phyloP scores from a whole-genome alignment of 2,888 invertebrate genomes.

The Tuta absoluta region DNA sequence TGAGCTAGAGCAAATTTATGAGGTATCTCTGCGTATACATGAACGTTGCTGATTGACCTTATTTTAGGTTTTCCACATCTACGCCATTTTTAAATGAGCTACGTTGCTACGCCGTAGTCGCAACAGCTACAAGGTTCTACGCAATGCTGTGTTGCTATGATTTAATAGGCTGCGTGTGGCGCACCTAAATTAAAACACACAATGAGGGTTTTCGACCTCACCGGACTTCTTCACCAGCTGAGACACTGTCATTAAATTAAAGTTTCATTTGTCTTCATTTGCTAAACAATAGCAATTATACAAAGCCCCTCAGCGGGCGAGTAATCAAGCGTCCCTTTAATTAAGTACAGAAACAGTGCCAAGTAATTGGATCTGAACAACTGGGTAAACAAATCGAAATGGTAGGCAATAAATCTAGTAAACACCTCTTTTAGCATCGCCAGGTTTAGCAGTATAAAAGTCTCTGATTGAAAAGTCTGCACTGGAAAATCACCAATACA shows the following conservation, averaged over 20 bases:
- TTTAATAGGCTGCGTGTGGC: background rate
- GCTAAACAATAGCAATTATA: constrained; percentile 82
- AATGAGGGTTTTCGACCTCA: constrained; percentile 50
- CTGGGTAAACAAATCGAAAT: constrained; percentile 81
- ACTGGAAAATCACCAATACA: background rate
- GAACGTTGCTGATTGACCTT: constrained; percentile 13
- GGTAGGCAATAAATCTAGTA: constrained; percentile 78
- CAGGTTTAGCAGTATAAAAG: background rate
- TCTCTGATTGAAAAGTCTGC: background rate
- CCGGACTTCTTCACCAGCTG: constrained; percentile 68
- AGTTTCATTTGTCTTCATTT: constrained; percentile 82
- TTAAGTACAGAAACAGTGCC: constrained; percentile 82
- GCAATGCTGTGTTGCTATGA: background rate
- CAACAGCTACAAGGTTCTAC: background rate
- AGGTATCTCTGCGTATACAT: constrained; percentile 4
- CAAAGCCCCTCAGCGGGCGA: constrained; percentile 80
- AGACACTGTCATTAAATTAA: constrained; percentile 81
- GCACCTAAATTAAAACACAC: constrained; percentile 61
- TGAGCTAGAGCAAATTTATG: background rate
- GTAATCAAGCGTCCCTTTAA: constrained; percentile 82
- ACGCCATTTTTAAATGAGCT: constrained; percentile 27
- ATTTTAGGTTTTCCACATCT: constrained; percentile 13
- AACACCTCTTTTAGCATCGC: constrained; percentile 72
- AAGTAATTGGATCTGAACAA: constrained; percentile 82
- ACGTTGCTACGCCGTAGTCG: constrained; percentile 39